Evolutionary conservation across 2,888 invertebrate genomes (phyloP).

Genomic region (Morpho achilles): DNA sequence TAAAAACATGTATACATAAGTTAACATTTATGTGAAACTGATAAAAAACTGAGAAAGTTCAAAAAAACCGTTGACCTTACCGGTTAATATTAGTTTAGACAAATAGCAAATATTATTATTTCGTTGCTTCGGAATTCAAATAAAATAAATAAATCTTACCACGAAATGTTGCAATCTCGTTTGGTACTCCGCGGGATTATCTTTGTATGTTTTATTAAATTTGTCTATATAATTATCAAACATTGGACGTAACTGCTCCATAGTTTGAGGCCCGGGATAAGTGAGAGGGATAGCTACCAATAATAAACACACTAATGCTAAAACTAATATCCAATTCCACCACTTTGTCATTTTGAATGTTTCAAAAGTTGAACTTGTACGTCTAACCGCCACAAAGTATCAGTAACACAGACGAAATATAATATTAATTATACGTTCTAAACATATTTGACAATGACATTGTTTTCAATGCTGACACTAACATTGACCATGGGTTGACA

Average conservation of each 20-base stretch:
- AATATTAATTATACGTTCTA: no score
- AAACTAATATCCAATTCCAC: conserved; percentile 61
- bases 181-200: conserved; percentile 65
- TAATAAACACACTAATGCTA: conserved; percentile 53
- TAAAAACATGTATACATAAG: not conserved
- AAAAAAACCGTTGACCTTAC: no score
- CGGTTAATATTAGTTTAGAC: not conserved
- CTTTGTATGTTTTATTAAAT: conserved; percentile 77
- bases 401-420: no score
- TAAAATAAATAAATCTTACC: conserved; percentile 46
- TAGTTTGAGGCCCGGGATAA: conserved; percentile 36
- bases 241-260: conserved; percentile 48
- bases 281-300: conserved; percentile 60
- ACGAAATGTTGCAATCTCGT: conserved; percentile 73
- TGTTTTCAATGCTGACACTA: no score
- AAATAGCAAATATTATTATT: not conserved
- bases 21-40: no score
- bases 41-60: no score
- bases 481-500: no score
- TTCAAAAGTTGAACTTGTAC: conserved; percentile 15
- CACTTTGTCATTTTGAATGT: conserved; percentile 56
- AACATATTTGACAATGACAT: no score
- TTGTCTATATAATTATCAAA: conserved; percentile 72
- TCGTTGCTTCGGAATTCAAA: not conserved
- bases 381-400: conserved; percentile 1